Conservation (phyloP, 2,113 vertebrate genomes). For the Xenotilapia longispinis region DNA sequence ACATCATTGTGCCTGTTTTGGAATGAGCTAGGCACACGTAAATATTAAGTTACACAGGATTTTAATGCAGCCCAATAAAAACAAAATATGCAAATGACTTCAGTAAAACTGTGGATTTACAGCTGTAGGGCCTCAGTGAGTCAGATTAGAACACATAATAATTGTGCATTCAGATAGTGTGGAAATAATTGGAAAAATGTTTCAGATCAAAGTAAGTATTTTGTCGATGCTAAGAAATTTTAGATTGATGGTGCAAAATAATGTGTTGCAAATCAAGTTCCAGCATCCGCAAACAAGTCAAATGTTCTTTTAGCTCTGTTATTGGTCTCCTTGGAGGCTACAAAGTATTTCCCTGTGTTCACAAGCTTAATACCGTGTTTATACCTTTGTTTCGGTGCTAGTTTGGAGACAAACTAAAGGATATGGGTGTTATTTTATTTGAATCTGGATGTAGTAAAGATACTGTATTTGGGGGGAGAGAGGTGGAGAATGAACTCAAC, state of each 20-base stretch:
- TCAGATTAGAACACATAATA: not conserved
- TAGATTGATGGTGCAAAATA: not conserved
- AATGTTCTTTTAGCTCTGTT: not conserved
- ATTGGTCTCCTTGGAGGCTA: not conserved
- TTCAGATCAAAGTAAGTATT: not conserved
- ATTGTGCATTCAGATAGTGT: not conserved
- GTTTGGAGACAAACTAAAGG: not conserved
- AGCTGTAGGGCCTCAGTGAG: not conserved
- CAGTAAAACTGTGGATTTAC: not conserved
- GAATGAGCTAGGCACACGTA: not conserved
- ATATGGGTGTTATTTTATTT: not conserved
- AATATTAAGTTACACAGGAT: not conserved
- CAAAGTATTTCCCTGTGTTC: not conserved
- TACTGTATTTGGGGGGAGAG: not conserved
- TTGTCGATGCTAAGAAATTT: not conserved
- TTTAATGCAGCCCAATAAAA: not conserved
- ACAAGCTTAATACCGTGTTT: accelerated
- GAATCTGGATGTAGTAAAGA: not conserved
- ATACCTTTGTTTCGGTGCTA: not conserved
- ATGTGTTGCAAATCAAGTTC: not conserved
- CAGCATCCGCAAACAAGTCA: no score
- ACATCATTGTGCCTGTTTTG: not conserved
- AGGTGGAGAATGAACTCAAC: no score
- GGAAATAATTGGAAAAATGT: not conserved
- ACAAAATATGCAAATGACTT: not conserved